These are phyloP conservation scores for Virgularia gustaviana DNA, from an alignment of 92 coral and sea anemone genomes.

Conservation along the genomic window DNA sequence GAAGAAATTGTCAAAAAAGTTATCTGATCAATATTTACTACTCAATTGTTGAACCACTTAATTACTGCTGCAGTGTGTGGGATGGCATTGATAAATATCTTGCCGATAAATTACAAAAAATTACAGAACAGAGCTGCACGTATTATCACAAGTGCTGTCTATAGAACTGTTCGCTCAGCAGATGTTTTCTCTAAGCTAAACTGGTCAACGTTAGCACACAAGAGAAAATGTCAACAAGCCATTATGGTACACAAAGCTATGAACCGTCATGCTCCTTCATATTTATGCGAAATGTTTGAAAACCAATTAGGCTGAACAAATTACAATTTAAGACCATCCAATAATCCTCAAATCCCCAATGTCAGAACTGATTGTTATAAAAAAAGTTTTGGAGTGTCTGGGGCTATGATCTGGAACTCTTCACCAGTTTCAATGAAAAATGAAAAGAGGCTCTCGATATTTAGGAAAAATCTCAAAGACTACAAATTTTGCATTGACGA, in stretches of 20 bases:
- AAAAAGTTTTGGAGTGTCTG: background rate
- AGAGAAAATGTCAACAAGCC: slow-evolving; percentile 9
- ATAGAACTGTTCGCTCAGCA: no score
- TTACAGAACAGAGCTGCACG: no score
- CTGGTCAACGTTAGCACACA: background rate
- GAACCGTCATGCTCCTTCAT: background rate
- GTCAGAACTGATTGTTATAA: background rate
- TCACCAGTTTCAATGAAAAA: background rate
- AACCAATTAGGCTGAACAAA: background rate
- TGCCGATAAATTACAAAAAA: no score
- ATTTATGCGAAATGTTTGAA: slow-evolving; percentile 5
- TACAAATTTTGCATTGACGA: slow-evolving; percentile 20
- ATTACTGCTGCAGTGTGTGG: no score
- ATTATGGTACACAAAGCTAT: slow-evolving; percentile 14
- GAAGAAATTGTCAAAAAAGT: no score
- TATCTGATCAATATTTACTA: no score
- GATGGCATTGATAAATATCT: no score
- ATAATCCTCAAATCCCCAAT: slow-evolving; percentile 3
- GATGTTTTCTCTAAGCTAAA: background rate
- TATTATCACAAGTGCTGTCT: no score
- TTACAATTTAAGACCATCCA: slow-evolving; percentile 7
- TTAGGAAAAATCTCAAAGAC: background rate
- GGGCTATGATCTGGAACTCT: slow-evolving; percentile 1
- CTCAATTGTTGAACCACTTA: no score
- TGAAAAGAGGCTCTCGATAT: slow-evolving; percentile 1